A percentile compares a stretch with the other conserved stretches of the same genome.
phyloP scores from a whole-genome alignment of 1,140 invertebrate species.

The Lepidurus couesii region DNA sequence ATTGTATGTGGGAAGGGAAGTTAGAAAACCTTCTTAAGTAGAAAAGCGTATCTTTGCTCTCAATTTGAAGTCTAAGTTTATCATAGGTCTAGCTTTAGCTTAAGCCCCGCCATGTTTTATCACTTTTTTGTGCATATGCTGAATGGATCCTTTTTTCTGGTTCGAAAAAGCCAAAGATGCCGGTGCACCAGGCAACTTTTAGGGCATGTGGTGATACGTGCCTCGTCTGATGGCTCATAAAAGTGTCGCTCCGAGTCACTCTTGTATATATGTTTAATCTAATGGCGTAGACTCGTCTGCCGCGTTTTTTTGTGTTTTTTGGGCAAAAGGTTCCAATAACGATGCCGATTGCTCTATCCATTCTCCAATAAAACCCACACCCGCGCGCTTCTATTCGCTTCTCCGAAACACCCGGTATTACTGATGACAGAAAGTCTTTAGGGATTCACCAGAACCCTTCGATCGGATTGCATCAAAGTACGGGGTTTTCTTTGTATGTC shows the following conservation, averaged over 20 bases:
- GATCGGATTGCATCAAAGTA: no score
- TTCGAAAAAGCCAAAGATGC: background rate
- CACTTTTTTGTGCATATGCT: background rate
- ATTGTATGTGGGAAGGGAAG: no score
- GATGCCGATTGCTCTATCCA: slow-evolving; percentile 9
- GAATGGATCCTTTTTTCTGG: background rate
- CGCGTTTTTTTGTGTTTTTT: background rate
- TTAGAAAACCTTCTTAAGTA: no score
- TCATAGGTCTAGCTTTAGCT: no score
- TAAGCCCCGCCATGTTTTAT: background rate
- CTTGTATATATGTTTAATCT: slow-evolving; percentile 22
- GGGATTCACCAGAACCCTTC: no score
- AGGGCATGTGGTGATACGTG: slow-evolving; percentile 20
- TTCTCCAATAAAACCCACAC: slow-evolving; percentile 2
- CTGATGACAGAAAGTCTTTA: background rate
- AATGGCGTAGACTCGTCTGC: slow-evolving; percentile 18
- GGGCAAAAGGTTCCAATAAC: slow-evolving; percentile 1
- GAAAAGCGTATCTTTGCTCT: no score
- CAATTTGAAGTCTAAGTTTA: no score
- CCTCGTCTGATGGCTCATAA: slow-evolving; percentile 18
- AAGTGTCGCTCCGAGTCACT: slow-evolving; percentile 20
- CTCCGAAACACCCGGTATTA: background rate
- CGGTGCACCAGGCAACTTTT: slow-evolving; percentile 12
- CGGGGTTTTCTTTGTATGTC: no score
- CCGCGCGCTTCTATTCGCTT: background rate